Percentiles rank a stretch among this genome's conserved stretches.
phyloP scores from a whole-genome alignment of 1,140 invertebrate species.

The Penaeus chinensis region DNA sequence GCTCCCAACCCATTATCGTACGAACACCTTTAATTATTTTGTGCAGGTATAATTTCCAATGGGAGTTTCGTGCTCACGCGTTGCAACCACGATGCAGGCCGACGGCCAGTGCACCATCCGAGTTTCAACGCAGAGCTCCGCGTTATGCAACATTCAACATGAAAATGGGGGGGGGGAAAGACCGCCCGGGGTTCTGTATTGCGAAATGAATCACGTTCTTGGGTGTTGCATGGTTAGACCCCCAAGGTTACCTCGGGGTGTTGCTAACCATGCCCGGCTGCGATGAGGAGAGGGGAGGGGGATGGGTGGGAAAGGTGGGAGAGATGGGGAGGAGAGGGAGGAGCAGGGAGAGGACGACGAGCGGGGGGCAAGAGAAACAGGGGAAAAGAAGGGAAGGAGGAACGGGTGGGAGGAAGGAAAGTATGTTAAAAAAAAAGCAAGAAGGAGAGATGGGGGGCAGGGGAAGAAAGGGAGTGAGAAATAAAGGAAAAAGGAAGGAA shows the following conservation, averaged over 20 bases:
- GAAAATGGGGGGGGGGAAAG: too few relatives aligned
- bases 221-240: background rate
- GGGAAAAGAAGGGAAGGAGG: background rate
- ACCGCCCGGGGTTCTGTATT: too few relatives aligned
- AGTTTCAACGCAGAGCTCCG: background rate
- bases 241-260: background rate
- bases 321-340: background rate
- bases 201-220: too few relatives aligned
- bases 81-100: too few relatives aligned
- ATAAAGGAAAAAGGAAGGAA: too few relatives aligned
- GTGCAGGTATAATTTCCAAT: too few relatives aligned
- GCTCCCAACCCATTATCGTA: too few relatives aligned
- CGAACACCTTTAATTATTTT: too few relatives aligned
- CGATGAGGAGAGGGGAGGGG: background rate
- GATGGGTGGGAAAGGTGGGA: background rate
- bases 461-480: background rate
- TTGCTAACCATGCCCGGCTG: background rate
- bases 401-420: background rate
- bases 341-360: background rate
- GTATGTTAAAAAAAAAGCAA: too few relatives aligned
- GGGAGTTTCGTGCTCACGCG: too few relatives aligned
- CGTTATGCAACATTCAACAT: too few relatives aligned
- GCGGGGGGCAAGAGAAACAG: background rate
- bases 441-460: background rate
- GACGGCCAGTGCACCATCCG: background rate